Conservation (phyloP, 2,113 vertebrate genomes). For the Trichechus manatus region DNA sequence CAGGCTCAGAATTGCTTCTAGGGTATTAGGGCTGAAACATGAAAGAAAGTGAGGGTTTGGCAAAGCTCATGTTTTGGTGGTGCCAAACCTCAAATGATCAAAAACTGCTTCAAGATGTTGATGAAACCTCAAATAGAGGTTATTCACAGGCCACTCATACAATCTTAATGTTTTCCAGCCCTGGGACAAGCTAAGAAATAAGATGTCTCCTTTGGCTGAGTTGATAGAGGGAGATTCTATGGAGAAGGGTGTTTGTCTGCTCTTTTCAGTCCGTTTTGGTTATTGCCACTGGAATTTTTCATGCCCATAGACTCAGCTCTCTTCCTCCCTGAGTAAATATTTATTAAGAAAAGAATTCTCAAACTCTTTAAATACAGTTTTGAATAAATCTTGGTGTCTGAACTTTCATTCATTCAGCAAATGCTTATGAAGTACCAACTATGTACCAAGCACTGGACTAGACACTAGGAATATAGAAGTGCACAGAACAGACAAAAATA, state of each 20-base stretch:
- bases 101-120: conserved; percentile 81
- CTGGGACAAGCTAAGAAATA: not conserved
- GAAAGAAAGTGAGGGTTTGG: conserved; percentile 71
- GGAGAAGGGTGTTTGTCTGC: not conserved
- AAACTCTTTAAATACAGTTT: not conserved
- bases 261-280: not conserved
- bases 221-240: not conserved
- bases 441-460: not conserved
- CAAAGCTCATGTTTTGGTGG: not conserved
- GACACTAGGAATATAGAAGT: not conserved
- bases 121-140: conserved; percentile 52
- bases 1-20: conserved; percentile 41
- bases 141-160: not conserved
- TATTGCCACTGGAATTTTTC: not conserved
- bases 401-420: not conserved
- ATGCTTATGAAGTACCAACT: not conserved
- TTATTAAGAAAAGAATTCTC: not conserved
- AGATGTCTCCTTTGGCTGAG: not conserved
- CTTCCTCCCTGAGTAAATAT: not conserved
- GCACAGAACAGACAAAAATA: not conserved
- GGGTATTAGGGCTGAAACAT: conserved; percentile 49
- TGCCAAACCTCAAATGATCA: conserved; percentile 73
- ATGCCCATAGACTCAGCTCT: not conserved
- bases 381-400: not conserved
- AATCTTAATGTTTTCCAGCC: not conserved